Percentiles rank a stretch among this genome's conserved stretches.
Evolutionary conservation across 1,140 invertebrate genomes (phyloP).

Genomic region (Drosophila kepulauana): DNA sequence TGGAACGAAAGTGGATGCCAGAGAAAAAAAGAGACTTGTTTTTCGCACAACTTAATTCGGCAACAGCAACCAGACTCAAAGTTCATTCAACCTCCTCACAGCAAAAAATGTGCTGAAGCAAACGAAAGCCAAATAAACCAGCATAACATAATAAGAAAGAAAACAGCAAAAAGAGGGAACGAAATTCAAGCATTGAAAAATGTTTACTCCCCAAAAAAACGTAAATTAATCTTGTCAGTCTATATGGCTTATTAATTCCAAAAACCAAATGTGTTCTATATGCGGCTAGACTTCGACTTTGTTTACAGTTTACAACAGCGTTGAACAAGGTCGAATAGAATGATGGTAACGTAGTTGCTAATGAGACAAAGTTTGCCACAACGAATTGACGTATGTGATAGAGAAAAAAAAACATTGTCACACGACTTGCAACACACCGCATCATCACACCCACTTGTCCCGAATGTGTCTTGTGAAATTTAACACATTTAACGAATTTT

Average conservation of each 20-base stretch:
- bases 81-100: conserved; percentile 65
- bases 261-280: neutral
- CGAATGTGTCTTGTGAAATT: conserved; percentile 52
- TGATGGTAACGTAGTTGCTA: conserved; percentile 5
- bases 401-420: too few species aligned
- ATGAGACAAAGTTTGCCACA: conserved; percentile 32
- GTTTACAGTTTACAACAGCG: conserved; percentile 3
- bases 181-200: conserved; percentile 36
- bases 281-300: neutral
- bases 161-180: neutral
- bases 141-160: neutral
- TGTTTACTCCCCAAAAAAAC: conserved; percentile 42
- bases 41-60: neutral
- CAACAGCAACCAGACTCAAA: conserved; percentile 28
- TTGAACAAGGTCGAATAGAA: conserved; percentile 11
- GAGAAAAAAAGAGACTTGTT: neutral
- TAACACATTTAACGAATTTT: conserved; percentile 57
- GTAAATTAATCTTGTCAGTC: conserved; percentile 42
- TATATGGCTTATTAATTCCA: neutral
- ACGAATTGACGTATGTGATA: conserved; percentile 41
- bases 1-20: neutral
- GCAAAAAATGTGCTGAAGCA: conserved; percentile 47
- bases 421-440: neutral
- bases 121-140: conserved; percentile 57
- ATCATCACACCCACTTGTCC: neutral